A percentile compares a stretch with the other conserved stretches of the same genome.
Evolutionary conservation across 2,888 invertebrate species (phyloP).

Genomic region (Neria commutata): DNA sequence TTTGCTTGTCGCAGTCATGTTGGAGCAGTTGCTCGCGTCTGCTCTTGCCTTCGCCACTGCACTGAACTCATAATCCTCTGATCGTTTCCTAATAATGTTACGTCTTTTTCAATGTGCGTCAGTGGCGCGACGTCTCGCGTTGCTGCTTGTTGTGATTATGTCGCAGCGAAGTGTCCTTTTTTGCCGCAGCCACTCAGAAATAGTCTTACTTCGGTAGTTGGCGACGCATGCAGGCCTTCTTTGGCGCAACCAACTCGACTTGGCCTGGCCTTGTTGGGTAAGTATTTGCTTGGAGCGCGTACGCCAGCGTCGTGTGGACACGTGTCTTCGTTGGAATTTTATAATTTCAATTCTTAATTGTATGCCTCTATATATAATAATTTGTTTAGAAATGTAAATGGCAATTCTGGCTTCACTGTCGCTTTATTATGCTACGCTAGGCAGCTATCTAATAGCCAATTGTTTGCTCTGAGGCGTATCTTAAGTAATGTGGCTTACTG

Average conservation of each 20-base stretch:
- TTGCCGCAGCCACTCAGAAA: constrained; percentile 37
- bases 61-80: constrained; percentile 23
- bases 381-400: constrained; percentile 1
- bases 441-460: too few relatives aligned
- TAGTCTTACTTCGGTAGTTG: constrained; percentile 21
- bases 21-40: background rate
- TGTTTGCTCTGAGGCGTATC: too few relatives aligned
- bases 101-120: background rate
- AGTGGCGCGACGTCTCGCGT: background rate
- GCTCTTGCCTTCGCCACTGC: constrained; percentile 24
- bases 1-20: constrained; percentile 47
- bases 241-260: background rate
- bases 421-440: too few relatives aligned
- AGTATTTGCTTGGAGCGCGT: background rate
- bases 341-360: background rate
- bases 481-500: too few relatives aligned
- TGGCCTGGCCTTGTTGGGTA: background rate
- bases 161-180: constrained; percentile 29
- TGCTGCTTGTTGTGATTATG: constrained; percentile 10
- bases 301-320: background rate
- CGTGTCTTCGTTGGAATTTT: background rate
- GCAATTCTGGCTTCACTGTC: too few relatives aligned
- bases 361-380: background rate
- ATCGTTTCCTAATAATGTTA: background rate
- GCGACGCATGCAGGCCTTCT: constrained; percentile 18